Base-by-base conservation (phyloP, 2,797 vertebrate genomes). In the Poecilia wingei region DNA sequence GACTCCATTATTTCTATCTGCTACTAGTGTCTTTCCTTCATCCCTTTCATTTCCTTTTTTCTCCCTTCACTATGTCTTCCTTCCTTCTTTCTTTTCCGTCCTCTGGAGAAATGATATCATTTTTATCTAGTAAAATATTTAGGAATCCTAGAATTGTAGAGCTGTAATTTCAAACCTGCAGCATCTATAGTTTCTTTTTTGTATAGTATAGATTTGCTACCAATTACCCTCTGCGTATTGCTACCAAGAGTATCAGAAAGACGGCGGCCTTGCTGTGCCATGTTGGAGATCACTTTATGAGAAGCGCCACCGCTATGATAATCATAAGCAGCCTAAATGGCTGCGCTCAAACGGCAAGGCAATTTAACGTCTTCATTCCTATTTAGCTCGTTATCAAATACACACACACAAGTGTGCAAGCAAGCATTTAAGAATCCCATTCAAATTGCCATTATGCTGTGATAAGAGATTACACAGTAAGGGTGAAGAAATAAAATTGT, bases 401-500 rank as follows among this genome's bases (percentile, higher is more conserved):
- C 74, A 73, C 28, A 59, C 28, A 55, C 45, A 66, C 28, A 20
- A 36, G 14, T 39, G 53, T 72, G 36, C 72, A 45, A 49, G 46
- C 75, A 78, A 16, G 80, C 71, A 31, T 75, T 82, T 81, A 86
- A 82, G 82, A 76, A 87, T 84, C 79, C 80, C 85, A 83, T 88
- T 85, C 84, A 86, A 71, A 85, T 80, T 90, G 81, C 86, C 79
- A 90, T 92, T 87, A 87, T 87, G 83, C 70, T 86, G 84, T 87
- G 86, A 91, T 80, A 85, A 85, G 72, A 87, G 82, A 92, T 89
- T 84, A 89, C 78, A 86, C 84, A 85, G 76, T 78, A 79, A 88
- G 72, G 4, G 78, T 84, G 69, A 88, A 86, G 80, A 69, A 87
- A 93, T 92, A 79, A 90, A 93, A 86, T 77, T 90, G 87, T 91